These are phyloP conservation scores for Pseudopodoces humilis DNA, from an alignment of 2,113 vertebrate genomes.

Conservation along the genomic window DNA sequence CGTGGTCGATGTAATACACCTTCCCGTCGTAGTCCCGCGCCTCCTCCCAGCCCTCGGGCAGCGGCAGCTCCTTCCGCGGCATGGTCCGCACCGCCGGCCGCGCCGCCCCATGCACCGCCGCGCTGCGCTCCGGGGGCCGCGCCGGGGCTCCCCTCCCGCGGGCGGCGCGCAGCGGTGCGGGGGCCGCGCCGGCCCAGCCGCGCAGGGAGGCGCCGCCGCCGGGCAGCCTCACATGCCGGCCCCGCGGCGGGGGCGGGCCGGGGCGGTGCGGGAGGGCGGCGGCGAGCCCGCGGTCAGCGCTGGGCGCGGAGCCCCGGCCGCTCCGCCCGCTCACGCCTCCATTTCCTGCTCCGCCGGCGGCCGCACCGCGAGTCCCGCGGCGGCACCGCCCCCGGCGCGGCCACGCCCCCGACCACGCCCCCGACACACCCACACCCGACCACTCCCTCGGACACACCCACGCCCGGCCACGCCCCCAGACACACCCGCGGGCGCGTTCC, in stretches of 20 bases:
- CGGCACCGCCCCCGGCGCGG: background rate
- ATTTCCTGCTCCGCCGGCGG: background rate
- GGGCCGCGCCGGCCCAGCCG: too few relatives aligned
- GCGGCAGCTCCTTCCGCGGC: slow-evolving; percentile 94
- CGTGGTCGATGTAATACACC: slow-evolving; percentile 94
- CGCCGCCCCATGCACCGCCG: slow-evolving; percentile 69
- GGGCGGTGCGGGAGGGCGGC: too few relatives aligned
- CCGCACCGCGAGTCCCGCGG: background rate
- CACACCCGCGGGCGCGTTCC: too few relatives aligned
- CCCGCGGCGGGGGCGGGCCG: too few relatives aligned
- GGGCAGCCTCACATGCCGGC: too few relatives aligned
- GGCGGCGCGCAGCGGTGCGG: background rate
- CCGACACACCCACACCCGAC: background rate
- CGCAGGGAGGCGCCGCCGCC: too few relatives aligned
- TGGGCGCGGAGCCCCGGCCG: background rate
- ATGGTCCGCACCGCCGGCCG: slow-evolving; percentile 82
- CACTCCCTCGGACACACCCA: background rate
- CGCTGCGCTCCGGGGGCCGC: background rate
- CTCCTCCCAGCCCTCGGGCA: slow-evolving; percentile 97
- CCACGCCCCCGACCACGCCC: background rate
- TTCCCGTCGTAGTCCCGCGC: slow-evolving; percentile 95
- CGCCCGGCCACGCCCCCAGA: background rate
- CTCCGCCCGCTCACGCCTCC: slow-evolving; percentile 14
- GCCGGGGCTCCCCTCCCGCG: background rate
- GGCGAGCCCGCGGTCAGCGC: too few relatives aligned